Evolutionary conservation across 2,113 vertebrate genomes (phyloP), one percentile per base, ranked within the genome.

Genomic region (Pelobates fuscus): DNA sequence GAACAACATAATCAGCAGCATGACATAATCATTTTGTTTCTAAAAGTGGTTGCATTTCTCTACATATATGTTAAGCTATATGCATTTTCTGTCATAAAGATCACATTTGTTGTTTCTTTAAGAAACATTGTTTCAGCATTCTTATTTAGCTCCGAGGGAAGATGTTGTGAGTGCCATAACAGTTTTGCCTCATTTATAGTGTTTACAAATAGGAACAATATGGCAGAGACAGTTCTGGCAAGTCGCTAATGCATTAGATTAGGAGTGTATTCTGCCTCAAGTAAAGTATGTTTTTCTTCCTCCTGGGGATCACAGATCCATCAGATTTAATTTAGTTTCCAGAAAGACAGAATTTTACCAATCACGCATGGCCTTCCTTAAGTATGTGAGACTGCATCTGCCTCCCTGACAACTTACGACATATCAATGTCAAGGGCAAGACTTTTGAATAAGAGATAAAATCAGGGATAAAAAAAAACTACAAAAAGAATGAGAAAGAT

Each of bases 281-380:
- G 78, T 79, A 63, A 83, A 86, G 78, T 80, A 76, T 81, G 80
- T 68, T 80, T 80, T 82, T 82, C 30, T 77, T 20, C 43, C 77
- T 84, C 66, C 41, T 78, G 79, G 82, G 79, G 46, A 81, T 26
- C 77, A 49, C 57, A 26, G 8, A 80, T 67, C 77, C 69, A 80
- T 85, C 83, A 84, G 78, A 78, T 85, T 78, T 81, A 82, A 87
- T 85, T 88, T 84, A 54, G 66, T 84, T 82, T 83, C 80, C 80
- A 86, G 78, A 54, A 84, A 77, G 43, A 68, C 73, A 61, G 55
- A 32, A 84, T 83, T 85, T 88, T 84, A 84, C 78, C 80, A 84
- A 64, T 81, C 59, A 27, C 58, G 67, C 83, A 43, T 32, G 71
- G 71, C 74, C 41, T 84, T 67, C 66, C 70, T 76, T 73, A 82